phyloP scores from a whole-genome alignment of 2,888 invertebrate species.

The Uloborus plumipes region DNA sequence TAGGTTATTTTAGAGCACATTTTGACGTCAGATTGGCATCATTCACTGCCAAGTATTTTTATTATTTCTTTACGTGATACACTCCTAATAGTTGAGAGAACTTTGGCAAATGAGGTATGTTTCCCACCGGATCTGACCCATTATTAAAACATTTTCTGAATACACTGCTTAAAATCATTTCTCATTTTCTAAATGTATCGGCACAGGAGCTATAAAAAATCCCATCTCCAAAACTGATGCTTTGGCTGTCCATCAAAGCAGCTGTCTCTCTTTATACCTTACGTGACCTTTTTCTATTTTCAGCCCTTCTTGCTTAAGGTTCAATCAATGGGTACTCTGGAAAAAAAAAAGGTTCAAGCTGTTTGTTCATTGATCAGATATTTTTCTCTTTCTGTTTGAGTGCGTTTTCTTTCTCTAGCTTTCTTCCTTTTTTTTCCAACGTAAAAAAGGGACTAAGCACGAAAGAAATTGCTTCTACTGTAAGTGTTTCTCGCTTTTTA shows the following conservation, averaged over 20 bases:
- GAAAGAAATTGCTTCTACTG: slow-evolving; percentile 53
- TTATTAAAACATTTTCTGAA: slow-evolving; percentile 52
- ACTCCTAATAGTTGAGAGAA: slow-evolving; percentile 20
- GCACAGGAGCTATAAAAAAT: slow-evolving; percentile 20
- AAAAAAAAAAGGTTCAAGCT: slow-evolving; percentile 52
- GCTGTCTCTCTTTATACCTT: slow-evolving; percentile 35
- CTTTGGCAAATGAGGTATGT: slow-evolving; percentile 10
- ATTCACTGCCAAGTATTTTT: slow-evolving; percentile 1
- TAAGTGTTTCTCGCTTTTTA: slow-evolving; percentile 57
- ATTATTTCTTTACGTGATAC: slow-evolving; percentile 11
- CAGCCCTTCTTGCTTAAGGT: slow-evolving; percentile 22
- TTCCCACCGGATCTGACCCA: slow-evolving; percentile 4
- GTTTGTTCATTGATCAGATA: slow-evolving; percentile 57
- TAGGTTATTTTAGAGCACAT: too few species aligned
- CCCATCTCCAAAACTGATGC: slow-evolving; percentile 21
- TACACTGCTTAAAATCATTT: slow-evolving; percentile 39
- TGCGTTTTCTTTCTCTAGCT: slow-evolving; percentile 20
- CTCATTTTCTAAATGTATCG: slow-evolving; percentile 54
- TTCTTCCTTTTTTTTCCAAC: slow-evolving; percentile 25
- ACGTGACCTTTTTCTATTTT: slow-evolving; percentile 34
- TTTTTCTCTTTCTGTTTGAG: slow-evolving; percentile 48
- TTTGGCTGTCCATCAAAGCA: slow-evolving; percentile 52
- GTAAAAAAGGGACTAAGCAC: slow-evolving; percentile 23
- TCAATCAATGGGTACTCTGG: slow-evolving; percentile 55
- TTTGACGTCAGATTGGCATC: too few species aligned